A percentile compares a stretch with the other conserved stretches of the same genome.
These are phyloP conservation scores for Petroica traversi DNA, from an alignment of 2,113 vertebrate species.

Conservation along the genomic window DNA sequence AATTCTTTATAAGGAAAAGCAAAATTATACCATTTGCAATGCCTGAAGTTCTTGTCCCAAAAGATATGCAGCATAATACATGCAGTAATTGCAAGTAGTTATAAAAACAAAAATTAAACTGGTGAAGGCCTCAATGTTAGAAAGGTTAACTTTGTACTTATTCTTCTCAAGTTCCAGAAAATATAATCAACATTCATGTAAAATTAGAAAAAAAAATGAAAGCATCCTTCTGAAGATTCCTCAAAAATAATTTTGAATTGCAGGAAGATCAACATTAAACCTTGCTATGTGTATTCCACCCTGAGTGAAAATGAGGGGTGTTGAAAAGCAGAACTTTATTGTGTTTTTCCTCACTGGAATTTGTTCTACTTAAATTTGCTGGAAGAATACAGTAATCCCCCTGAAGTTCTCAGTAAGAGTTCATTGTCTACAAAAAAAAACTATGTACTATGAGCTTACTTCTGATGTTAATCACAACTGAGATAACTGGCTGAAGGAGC, in stretches of 20 bases:
- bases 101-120: not conserved
- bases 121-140: not conserved
- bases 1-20: not conserved
- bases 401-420: not conserved
- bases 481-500: not conserved
- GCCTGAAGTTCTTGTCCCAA: slow-evolving; percentile 38
- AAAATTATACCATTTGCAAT: not conserved
- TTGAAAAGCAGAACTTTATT: not conserved
- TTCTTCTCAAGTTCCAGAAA: not conserved
- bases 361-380: not conserved
- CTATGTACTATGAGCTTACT: not conserved
- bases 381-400: not conserved
- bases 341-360: not conserved
- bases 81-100: not conserved
- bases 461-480: not conserved
- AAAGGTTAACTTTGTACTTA: not conserved
- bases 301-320: not conserved
- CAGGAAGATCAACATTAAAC: not conserved
- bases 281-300: not conserved
- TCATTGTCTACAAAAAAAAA: not conserved
- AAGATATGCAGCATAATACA: not conserved
- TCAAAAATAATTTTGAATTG: not conserved
- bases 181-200: not conserved
- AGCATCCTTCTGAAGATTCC: not conserved
- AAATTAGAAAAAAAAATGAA: not conserved